phyloP scores from a whole-genome alignment of 2,888 invertebrate genomes.

The Drosophila birchii region DNA sequence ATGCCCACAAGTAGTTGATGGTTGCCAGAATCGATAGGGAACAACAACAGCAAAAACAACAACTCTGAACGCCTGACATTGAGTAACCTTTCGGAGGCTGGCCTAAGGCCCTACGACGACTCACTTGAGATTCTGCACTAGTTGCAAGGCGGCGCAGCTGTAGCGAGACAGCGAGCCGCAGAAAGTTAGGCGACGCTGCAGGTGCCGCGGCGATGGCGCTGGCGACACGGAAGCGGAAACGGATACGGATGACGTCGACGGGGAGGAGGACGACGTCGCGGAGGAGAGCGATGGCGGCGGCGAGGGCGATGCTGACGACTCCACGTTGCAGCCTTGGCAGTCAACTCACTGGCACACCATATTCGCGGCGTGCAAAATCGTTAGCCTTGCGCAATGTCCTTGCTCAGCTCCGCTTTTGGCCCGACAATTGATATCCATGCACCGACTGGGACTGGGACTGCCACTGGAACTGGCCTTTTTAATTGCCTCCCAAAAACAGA shows the following conservation, averaged over 20 bases:
- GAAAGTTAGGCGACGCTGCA: conserved; percentile 81
- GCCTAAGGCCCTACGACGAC: conserved; percentile 43
- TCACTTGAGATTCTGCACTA: conserved; percentile 83
- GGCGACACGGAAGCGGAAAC: conserved; percentile 34
- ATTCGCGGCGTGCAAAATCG: conserved; percentile 47
- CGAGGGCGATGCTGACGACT: conserved; percentile 61
- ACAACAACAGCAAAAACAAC: conserved; percentile 17
- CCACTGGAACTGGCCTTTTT: conserved; percentile 45
- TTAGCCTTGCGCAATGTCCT: conserved; percentile 59
- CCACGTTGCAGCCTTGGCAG: conserved; percentile 75
- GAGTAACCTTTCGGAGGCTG: conserved; percentile 54
- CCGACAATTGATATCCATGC: conserved; percentile 65
- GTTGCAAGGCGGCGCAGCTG: conserved; percentile 80
- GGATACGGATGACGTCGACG: conserved; percentile 34
- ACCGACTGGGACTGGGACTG: conserved; percentile 38
- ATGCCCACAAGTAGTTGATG: conserved; percentile 46
- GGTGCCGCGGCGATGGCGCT: conserved; percentile 52
- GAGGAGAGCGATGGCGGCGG: conserved; percentile 38
- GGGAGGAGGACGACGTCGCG: conserved; percentile 36
- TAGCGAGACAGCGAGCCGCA: conserved; percentile 82
- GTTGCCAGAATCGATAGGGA: conserved; percentile 33
- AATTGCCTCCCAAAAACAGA: conserved; percentile 60
- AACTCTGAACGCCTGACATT: conserved; percentile 55
- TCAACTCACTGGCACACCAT: conserved; percentile 61
- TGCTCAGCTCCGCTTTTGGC: conserved; percentile 65